phyloP scores from a whole-genome alignment of 2,888 invertebrate genomes.

The Tyria jacobaeae region DNA sequence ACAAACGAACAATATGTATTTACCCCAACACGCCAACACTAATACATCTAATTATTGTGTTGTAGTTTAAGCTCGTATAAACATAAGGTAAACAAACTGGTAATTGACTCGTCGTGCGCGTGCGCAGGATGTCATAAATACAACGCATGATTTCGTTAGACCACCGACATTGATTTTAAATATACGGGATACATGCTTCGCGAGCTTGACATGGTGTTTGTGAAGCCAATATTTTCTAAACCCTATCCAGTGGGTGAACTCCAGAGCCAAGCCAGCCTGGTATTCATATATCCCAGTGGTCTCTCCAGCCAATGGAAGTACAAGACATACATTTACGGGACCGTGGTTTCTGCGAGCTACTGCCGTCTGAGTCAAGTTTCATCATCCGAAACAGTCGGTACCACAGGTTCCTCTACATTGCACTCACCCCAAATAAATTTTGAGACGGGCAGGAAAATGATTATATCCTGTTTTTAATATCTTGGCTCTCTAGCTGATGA shows the following conservation, averaged over 20 bases:
- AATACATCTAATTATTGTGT: slow-evolving; percentile 54
- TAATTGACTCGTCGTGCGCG: slow-evolving; percentile 56
- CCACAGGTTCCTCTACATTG: too few relatives aligned
- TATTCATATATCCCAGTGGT: too few relatives aligned
- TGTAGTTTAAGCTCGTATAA: slow-evolving; percentile 55
- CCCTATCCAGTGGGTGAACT: neutral
- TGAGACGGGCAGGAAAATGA: too few relatives aligned
- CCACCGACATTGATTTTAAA: slow-evolving; percentile 39
- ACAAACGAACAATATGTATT: slow-evolving; percentile 7
- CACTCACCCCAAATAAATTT: too few relatives aligned
- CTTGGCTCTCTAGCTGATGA: neutral
- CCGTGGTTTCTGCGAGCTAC: too few relatives aligned
- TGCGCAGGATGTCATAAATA: slow-evolving; percentile 59
- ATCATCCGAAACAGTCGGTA: too few relatives aligned
- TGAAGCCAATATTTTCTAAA: slow-evolving; percentile 1
- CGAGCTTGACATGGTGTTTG: neutral
- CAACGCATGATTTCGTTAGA: slow-evolving; percentile 26
- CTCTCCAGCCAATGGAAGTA: too few relatives aligned
- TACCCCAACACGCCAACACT: slow-evolving; percentile 16
- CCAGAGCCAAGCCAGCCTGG: too few relatives aligned
- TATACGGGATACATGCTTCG: slow-evolving; percentile 1
- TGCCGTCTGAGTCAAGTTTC: too few relatives aligned
- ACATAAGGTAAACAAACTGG: slow-evolving; percentile 60
- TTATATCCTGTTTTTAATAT: too few relatives aligned
- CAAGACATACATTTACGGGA: too few relatives aligned